A percentile compares a stretch with the other conserved stretches of the same genome.
Conservation (phyloP, 2,113 vertebrate genomes). For the Pavo muticus region DNA sequence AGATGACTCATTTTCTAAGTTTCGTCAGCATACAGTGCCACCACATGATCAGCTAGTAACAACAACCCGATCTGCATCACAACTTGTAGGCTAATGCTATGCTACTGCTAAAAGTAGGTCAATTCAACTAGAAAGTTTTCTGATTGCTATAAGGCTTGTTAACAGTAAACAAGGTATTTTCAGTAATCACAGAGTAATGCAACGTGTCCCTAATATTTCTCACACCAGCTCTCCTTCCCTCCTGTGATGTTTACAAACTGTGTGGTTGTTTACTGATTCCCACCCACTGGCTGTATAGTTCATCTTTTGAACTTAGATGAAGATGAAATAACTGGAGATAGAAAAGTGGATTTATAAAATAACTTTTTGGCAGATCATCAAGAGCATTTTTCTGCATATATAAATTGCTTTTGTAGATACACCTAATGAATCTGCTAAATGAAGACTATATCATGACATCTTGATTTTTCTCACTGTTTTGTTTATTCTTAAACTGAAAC, state of each 20-base stretch:
- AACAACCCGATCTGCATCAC: not conserved
- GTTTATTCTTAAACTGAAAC: not conserved
- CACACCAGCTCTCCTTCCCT: not conserved
- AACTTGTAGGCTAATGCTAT: not conserved
- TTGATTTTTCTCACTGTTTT: not conserved
- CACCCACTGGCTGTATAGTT: not conserved
- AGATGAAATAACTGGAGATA: not conserved
- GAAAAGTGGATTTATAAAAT: not conserved
- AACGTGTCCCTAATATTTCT: not conserved
- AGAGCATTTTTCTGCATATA: not conserved
- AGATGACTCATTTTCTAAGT: not conserved
- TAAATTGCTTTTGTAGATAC: not conserved
- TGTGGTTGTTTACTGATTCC: not conserved
- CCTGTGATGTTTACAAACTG: not conserved
- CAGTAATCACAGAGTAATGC: not conserved
- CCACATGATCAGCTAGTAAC: not conserved
- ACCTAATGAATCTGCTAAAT: not conserved
- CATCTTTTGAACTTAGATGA: not conserved
- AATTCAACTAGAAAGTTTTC: not conserved
- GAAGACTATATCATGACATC: not conserved
- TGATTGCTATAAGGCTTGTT: not conserved
- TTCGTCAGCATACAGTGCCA: not conserved
- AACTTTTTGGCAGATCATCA: not conserved
- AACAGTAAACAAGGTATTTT: not conserved
- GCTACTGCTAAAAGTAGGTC: not conserved